Conservation (phyloP, 1,140 invertebrate genomes). For the Nephotettix cincticeps region DNA sequence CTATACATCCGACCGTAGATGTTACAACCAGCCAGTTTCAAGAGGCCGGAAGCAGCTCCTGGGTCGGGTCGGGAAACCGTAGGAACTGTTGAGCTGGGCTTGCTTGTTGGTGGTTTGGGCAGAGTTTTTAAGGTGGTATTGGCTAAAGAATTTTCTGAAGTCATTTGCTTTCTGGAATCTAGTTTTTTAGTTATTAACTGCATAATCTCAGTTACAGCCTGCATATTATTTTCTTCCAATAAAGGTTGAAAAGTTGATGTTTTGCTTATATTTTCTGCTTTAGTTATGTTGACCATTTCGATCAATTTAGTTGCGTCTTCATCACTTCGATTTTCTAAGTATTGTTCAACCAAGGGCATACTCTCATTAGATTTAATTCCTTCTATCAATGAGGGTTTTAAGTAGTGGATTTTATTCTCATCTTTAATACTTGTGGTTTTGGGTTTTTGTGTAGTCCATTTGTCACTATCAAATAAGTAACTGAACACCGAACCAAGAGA, state of each 20-base stretch:
- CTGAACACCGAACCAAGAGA: constrained; percentile 30
- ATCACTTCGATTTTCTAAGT: neutral
- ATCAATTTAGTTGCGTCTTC: neutral
- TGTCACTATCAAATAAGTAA: constrained; percentile 28
- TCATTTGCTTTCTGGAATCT: constrained; percentile 8
- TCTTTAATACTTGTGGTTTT: neutral
- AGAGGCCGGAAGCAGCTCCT: constrained; percentile 51
- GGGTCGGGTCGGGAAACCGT: constrained; percentile 36
- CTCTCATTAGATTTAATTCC: neutral
- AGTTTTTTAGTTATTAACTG: no score
- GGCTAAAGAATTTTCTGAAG: no score
- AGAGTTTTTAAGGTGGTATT: constrained; percentile 12
- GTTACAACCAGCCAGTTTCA: constrained; percentile 86
- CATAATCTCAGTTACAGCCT: no score
- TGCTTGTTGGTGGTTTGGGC: constrained; percentile 4
- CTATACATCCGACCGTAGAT: constrained; percentile 89
- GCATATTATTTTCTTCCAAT: no score
- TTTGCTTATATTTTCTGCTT: no score
- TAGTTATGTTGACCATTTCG: no score
- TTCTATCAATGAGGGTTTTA: neutral
- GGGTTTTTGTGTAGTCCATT: neutral
- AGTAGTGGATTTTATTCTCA: neutral
- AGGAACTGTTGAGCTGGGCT: neutral
- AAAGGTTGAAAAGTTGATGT: no score
- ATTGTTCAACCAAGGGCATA: neutral